Conservation (phyloP, 2,888 invertebrate species). For the Coelinius sp. region DNA sequence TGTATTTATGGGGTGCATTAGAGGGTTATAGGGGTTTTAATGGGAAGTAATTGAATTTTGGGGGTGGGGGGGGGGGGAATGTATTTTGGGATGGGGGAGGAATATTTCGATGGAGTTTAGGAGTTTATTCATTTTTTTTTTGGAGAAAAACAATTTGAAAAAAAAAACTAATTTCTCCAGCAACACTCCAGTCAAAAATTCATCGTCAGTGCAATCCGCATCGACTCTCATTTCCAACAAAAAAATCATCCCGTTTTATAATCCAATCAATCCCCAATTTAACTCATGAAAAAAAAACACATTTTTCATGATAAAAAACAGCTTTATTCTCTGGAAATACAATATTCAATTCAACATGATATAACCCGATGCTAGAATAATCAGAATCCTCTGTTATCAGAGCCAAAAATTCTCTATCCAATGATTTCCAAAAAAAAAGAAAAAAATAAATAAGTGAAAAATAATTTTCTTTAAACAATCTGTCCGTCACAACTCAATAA, state of each 20-base stretch:
- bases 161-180: no score
- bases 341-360: neutral
- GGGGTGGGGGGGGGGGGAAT: neutral
- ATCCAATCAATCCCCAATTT: neutral
- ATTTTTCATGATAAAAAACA: neutral
- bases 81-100: neutral
- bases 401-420: neutral
- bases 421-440: neutral
- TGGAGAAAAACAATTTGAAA: no score
- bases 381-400: neutral
- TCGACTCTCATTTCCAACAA: neutral
- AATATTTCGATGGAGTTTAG: no score
- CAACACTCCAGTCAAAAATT: neutral
- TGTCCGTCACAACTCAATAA: neutral
- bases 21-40: neutral
- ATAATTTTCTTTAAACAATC: neutral
- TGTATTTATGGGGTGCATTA: constrained; percentile 23
- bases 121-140: no score
- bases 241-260: neutral
- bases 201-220: neutral
- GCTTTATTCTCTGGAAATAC: no score
- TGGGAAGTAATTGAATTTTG: neutral
- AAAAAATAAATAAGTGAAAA: no score
- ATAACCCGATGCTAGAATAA: neutral
- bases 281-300: neutral